Evolutionary conservation across 2,113 vertebrate genomes (phyloP), one percentile per base, ranked within the genome.

Genomic region (Hippocampus guttulatus): DNA sequence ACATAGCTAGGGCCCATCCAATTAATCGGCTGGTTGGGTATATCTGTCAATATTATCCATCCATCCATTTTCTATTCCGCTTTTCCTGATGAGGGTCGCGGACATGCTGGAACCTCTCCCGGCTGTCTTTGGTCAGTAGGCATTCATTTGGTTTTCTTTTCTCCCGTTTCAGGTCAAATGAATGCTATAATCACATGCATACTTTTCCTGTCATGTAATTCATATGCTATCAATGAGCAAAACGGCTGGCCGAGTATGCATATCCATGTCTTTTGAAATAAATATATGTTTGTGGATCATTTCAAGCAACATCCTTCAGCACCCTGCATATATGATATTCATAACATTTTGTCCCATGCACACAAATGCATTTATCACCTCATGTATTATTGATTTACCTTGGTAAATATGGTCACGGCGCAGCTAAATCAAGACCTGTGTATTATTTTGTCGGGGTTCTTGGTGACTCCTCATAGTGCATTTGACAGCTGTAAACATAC

Each of bases 401-500:
- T 72, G 20, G 51, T 67, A 79, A 79, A 84, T 84, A 80, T 74
- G 70, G 73, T 79, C 79, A 77, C 76, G 64, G 68, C 70, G 68
- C 69, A 62, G 70, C 40, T 25, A 45, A 27, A 27, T 47, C 14
- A 11, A 27, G 61, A 71, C 77, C 63, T 57, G 73, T 75, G 38
- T 64, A 64, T 20, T 77, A 58, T 77, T 78, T 83, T 77, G 45
- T 71, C 74, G 60, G 58, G 66, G 47, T 64, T 82, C 71, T 71
- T 61, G 74, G 60, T 72, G 79, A 75, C 75, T 81, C 84, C 81
- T 82, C 64, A 16, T 58, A 80, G 75, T 73, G 70, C 78, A 77
- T 82, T 81, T 82, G 81, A 85, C 84, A 83, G 75, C 64, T 88
- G 86, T 87, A 90, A 89, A 90, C 86, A 90, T 84, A 80, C 88